Conservation (phyloP, 2,113 vertebrate genomes). For the Hyaena hyaena region DNA sequence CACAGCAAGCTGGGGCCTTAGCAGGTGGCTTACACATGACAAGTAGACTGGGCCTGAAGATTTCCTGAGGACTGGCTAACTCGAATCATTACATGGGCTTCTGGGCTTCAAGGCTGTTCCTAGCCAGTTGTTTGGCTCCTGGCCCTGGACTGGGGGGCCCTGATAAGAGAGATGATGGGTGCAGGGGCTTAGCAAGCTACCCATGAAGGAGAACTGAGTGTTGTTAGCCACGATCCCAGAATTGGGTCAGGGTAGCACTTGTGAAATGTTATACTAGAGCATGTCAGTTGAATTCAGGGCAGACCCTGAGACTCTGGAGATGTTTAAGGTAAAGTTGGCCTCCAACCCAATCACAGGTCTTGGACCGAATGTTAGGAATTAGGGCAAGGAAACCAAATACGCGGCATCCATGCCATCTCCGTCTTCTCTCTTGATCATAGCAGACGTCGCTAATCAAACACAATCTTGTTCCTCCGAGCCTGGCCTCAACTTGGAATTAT, state of each 20-base stretch:
- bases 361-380: not conserved
- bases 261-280: not conserved
- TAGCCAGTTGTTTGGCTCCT: not conserved
- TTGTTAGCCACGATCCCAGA: not conserved
- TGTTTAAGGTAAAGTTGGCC: conserved; percentile 11
- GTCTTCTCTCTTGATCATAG: not conserved
- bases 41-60: not conserved
- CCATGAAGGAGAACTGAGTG: not conserved
- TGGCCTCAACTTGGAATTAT: not conserved
- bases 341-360: not conserved
- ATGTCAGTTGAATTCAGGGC: not conserved
- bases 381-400: not conserved
- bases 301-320: not conserved
- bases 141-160: not conserved
- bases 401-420: not conserved
- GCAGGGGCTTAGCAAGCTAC: not conserved
- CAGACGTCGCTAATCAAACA: conserved; percentile 19
- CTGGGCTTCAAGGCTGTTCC: not conserved
- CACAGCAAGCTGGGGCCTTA: not conserved
- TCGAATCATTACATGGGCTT: not conserved
- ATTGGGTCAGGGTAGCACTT: not conserved
- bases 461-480: not conserved
- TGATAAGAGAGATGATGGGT: not conserved
- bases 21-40: not conserved
- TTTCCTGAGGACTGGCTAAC: not conserved